phyloP scores from a whole-genome alignment of 2,113 vertebrate genomes.

The Menura novaehollandiae region DNA sequence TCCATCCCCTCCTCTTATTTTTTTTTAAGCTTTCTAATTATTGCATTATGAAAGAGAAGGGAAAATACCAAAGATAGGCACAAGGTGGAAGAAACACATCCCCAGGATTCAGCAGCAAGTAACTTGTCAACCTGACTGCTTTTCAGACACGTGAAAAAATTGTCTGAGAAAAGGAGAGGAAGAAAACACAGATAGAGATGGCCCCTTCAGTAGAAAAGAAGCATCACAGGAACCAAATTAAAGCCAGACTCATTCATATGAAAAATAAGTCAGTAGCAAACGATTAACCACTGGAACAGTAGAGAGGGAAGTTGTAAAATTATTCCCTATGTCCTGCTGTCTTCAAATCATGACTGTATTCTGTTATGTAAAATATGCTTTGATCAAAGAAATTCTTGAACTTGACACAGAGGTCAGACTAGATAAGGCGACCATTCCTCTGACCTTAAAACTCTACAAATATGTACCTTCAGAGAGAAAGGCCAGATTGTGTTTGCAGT shows the following conservation, averaged over 20 bases:
- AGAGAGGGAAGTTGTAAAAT: not conserved
- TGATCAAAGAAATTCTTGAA: not conserved
- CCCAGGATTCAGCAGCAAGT: not conserved
- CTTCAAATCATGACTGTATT: not conserved
- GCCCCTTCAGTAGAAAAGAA: not conserved
- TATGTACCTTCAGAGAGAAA: not conserved
- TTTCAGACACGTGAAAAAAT: not conserved
- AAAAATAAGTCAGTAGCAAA: conserved; percentile 3
- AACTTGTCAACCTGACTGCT: not conserved
- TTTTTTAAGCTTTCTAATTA: not conserved
- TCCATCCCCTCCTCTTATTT: not conserved
- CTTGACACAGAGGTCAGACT: not conserved
- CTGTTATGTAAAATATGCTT: not conserved
- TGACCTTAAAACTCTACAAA: not conserved
- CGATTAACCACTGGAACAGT: not conserved
- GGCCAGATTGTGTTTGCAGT: not conserved
- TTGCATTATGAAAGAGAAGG: not conserved
- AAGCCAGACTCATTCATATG: not conserved
- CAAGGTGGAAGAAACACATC: not conserved
- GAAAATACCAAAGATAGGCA: not conserved
- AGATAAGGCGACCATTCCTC: not conserved
- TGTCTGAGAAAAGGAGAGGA: not conserved
- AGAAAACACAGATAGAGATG: not conserved
- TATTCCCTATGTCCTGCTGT: not conserved
- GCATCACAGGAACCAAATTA: not conserved